Evolutionary conservation across 1,140 invertebrate genomes (phyloP).

Genomic region (Achroia grisella): DNA sequence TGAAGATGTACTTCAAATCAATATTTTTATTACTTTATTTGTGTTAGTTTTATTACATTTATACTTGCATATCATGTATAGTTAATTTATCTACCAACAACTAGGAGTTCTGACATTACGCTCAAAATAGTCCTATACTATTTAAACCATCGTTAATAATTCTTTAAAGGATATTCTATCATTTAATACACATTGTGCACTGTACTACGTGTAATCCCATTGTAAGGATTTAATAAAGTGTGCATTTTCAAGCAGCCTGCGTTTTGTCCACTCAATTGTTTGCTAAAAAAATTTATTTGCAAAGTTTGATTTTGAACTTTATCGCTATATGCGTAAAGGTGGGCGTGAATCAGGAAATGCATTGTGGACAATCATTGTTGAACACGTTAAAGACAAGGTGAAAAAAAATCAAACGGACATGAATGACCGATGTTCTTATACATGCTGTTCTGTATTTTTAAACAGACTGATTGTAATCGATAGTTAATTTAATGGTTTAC

Average conservation of each 20-base stretch:
- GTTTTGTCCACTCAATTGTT: conserved; percentile 4
- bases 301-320: not conserved
- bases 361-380: too few species aligned
- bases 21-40: too few species aligned
- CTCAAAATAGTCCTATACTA: not conserved
- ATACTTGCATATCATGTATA: too few species aligned
- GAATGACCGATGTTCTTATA: conserved; percentile 35
- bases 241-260: conserved; percentile 22
- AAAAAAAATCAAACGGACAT: conserved; percentile 33
- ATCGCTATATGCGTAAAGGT: not conserved
- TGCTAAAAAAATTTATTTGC: too few species aligned
- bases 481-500: too few species aligned
- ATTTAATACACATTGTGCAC: conserved; percentile 19
- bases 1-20: too few species aligned
- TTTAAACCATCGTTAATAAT: conserved; percentile 25
- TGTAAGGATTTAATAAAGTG: conserved; percentile 29
- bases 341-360: too few species aligned
- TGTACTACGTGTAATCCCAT: conserved; percentile 37
- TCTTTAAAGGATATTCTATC: conserved; percentile 19
- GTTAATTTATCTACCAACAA: not conserved
- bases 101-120: not conserved
- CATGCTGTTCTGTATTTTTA: conserved; percentile 5
- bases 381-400: conserved; percentile 25
- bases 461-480: too few species aligned
- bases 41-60: too few species aligned